Evolutionary conservation across 2,888 invertebrate species (phyloP).

Genomic region (Lumbricus terrestris): DNA sequence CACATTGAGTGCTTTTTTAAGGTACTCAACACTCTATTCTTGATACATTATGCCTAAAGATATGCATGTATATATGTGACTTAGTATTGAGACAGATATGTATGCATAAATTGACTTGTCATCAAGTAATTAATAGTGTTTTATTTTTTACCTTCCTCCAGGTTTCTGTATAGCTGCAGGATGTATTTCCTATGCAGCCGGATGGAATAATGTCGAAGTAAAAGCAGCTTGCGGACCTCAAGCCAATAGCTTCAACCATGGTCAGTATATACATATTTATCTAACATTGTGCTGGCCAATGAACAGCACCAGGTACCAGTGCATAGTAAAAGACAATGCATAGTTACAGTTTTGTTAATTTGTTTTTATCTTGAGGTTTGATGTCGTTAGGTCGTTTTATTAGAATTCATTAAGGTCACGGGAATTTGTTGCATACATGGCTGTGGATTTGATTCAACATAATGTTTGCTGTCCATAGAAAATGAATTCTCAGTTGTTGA

Average conservation of each 20-base stretch:
- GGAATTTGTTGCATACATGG: too few relatives aligned
- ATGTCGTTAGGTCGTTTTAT: neutral
- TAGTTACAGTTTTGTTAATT: neutral
- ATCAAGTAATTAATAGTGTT: neutral
- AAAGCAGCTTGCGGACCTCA: neutral
- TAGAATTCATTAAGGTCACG: neutral
- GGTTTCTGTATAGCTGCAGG: slow-evolving; percentile 31
- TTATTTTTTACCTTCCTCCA: slow-evolving; percentile 15
- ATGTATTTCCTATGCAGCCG: slow-evolving; percentile 28
- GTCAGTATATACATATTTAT: neutral
- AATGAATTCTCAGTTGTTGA: too few relatives aligned
- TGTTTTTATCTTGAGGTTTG: neutral
- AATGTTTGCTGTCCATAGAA: too few relatives aligned
- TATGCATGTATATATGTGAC: neutral
- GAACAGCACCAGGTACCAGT: neutral
- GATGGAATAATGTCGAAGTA: slow-evolving; percentile 17
- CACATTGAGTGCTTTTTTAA: too few relatives aligned
- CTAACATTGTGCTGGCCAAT: neutral
- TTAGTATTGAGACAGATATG: too few relatives aligned
- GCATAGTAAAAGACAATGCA: neutral
- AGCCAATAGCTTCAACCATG: neutral
- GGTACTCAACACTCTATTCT: too few relatives aligned
- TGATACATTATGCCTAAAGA: too few relatives aligned
- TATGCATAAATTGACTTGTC: neutral
- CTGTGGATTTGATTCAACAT: too few relatives aligned